Base-by-base conservation (phyloP, 2,797 vertebrate species). In the Selene dorsalis region DNA sequence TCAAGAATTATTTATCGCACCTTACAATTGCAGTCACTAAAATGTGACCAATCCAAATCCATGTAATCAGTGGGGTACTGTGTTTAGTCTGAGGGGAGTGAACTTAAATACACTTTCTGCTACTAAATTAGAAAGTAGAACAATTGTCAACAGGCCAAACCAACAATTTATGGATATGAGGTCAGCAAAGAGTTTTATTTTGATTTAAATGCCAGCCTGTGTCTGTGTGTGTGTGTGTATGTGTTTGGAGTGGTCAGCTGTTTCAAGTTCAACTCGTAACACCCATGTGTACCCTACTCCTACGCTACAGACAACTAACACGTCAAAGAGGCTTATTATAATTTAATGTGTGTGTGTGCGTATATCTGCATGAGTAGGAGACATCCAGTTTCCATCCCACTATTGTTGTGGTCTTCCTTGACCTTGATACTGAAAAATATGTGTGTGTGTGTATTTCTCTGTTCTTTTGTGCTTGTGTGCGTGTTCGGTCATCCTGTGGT, bases 241-340 rank as follows among this genome's bases (percentile, higher is more conserved):
- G 9, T 82, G 69, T 82, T 66, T 80, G 77, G 12, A 73, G 43
- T 30, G 77, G 82, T 77, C 83, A 80, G 64, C 64, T 77, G 78
- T 48, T 43, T 84, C 79, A 90, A 90, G 87, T 92, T 93, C 71
- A 92, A 87, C 91, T 92, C 87, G 47, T 80, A 69, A 89, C 88
- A 82, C 90, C 89, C 93, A 93, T 87, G 64, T 82, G 80, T 76
- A 75, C 82, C 73, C 83, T 58, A 55, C n/a, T 68, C n/a, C 30
- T 79, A 61, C 57, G 38, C 77, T 69, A 17, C 67, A 79, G 75
- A 82, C 80, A 77, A 67, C 71, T 77, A 64, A 82, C 68, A 64
- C 53, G 66, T 92, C 88, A 91, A 69, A 76, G 76, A 60, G 75
- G 39, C 68, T 61, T 9, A 30, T 70, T 4, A 11, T 18, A 43